phyloP scores from a whole-genome alignment of 2,888 invertebrate genomes.

The Rhorus exstirpatorius region DNA sequence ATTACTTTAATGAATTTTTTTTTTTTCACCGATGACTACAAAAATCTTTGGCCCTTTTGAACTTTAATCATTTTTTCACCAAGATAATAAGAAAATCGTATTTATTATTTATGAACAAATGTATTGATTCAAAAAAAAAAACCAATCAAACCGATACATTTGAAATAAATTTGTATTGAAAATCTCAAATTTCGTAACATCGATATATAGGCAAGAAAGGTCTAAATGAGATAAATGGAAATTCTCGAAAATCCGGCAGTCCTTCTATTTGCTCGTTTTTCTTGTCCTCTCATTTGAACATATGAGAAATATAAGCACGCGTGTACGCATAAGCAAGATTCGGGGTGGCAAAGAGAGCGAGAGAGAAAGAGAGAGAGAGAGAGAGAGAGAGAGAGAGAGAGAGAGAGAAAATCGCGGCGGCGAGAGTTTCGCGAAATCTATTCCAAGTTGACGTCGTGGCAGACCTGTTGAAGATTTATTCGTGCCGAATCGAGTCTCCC shows the following conservation, averaged over 20 bases:
- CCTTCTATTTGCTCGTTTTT: constrained; percentile 31
- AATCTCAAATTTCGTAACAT: background rate
- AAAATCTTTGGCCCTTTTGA: background rate
- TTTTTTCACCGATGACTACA: background rate
- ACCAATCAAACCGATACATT: too few relatives aligned
- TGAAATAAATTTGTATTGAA: background rate
- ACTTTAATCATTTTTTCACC: too few relatives aligned
- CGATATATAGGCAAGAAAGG: background rate
- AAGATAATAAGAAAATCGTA: too few relatives aligned
- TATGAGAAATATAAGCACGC: constrained; percentile 11
- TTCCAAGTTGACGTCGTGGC: constrained; percentile 78
- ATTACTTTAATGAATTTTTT: background rate
- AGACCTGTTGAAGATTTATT: constrained; percentile 82
- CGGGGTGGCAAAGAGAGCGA: constrained; percentile 32
- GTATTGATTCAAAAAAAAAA: too few relatives aligned
- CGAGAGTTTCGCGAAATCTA: constrained; percentile 71
- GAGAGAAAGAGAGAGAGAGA: constrained; percentile 33
- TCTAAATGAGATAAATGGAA: constrained; percentile 11
- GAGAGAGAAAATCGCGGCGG: constrained; percentile 4
- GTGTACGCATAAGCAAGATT: background rate
- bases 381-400: constrained; percentile 43
- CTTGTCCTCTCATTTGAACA: background rate
- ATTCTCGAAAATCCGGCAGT: constrained; percentile 22
- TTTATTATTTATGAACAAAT: too few relatives aligned
- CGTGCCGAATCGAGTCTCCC: constrained; percentile 78